Base-by-base conservation (phyloP, 2,797 vertebrate species). In the Dendrocincla fuliginosa region DNA sequence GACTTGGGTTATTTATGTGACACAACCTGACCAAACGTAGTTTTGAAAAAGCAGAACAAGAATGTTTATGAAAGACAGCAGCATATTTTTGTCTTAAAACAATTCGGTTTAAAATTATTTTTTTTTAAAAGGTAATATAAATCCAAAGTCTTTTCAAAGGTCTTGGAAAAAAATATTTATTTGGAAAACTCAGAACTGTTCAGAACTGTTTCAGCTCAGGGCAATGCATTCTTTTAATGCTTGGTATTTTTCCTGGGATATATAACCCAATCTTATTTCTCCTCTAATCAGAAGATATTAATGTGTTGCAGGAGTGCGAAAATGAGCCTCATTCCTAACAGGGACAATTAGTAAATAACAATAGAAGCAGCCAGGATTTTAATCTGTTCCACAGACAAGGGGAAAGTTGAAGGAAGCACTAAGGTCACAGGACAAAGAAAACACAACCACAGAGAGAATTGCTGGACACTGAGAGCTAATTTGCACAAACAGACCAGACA, bases 401-500 rank as follows among this genome's bases (percentile, higher is more conserved):
- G 82, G 88, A 78, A 86, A 90, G 76, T 93, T 76, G 63, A 93
- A 42, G 37, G 91, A 95, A 94, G 85, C 63, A 56, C 5, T 33
- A 95, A 97, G 90, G 95, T 96, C 91, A 95, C 74, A 92, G 88
- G 73, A 91, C 84, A 82, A 67, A 94, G 81, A 87, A 96, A 95
- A 78, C 61, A 61, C 68, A 90, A 79, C 75, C 77, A 82, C 50
- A 64, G 68, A 14, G 79, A 93, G 85, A 95, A 90, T 2, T 69
- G 92, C 90, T 92, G 94, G 97, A 79, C 71, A 61, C 86, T 63
- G 95, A 93, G 96, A 98, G 93, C 82, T 97, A 95, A 97, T 98
- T 96, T 96, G 95, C 96, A 96, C 95, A 95, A 94, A 96, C 84
- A 73, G 92, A 89, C 90, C 87, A 88, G 97, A 97, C 64, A 42